Percentiles rank a stretch among this genome's conserved stretches.
phyloP scores from a whole-genome alignment of 2,797 vertebrate genomes.

The Chiroxiphia lanceolata region DNA sequence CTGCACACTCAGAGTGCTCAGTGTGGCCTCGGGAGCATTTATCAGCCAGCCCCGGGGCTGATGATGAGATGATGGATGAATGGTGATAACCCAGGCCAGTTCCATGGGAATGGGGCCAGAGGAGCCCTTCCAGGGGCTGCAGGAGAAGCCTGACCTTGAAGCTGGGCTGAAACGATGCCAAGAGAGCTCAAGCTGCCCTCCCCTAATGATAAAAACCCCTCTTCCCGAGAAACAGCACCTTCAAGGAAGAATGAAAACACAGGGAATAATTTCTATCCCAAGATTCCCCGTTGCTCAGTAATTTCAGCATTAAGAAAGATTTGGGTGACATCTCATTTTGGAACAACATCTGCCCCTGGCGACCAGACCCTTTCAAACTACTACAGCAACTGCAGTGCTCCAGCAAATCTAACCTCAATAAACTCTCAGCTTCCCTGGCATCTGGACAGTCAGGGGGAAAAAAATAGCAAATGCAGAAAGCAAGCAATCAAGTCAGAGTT shows the following conservation, averaged over 20 bases:
- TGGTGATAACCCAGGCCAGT: not conserved
- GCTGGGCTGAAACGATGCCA: not conserved
- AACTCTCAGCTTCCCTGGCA: not conserved
- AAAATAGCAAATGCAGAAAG: not conserved
- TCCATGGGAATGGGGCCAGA: not conserved
- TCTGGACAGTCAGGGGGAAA: not conserved
- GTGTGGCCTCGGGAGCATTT: not conserved
- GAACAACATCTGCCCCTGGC: not conserved
- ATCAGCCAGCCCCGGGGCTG: not conserved
- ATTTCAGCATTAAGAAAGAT: not conserved
- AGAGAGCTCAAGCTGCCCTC: not conserved
- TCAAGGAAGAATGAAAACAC: not conserved
- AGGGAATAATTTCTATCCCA: not conserved
- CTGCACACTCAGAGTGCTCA: fast-evolving
- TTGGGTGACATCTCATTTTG: not conserved
- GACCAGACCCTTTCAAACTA: not conserved
- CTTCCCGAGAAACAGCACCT: not conserved
- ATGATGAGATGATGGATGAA: not conserved
- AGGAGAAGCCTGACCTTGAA: not conserved
- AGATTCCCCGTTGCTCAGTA: not conserved
- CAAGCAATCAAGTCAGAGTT: not conserved
- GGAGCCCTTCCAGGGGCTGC: not conserved
- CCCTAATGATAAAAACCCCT: fast-evolving
- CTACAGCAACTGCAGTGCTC: not conserved
- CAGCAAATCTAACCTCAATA: not conserved